Base-by-base conservation (phyloP, 2,888 invertebrate genomes). In the Hypomecis punctinalis region DNA sequence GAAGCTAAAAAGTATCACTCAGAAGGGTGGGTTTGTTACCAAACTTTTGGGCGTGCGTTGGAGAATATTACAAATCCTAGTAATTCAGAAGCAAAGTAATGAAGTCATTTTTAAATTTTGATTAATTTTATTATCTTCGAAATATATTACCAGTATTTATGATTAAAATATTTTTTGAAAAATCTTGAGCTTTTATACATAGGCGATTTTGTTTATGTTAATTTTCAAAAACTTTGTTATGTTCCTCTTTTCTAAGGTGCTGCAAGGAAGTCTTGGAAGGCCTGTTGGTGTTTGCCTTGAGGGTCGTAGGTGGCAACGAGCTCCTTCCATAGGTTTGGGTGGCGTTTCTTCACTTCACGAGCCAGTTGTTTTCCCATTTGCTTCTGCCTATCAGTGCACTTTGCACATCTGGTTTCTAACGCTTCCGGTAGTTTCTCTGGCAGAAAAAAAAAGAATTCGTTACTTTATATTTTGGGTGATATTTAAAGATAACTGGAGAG, bases 361-460 rank as follows among this genome's bases (percentile, higher is more conserved):
- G 94, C 94, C n/a, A 96, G 91, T 66, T 92, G 93, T 68, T 94
- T 94, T 3, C 95, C 94, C 56, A 94, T 94, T 74, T 91, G 83
- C 76, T 94, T 95, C 80, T 96, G 96, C 71, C 93, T 95, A 54
- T 94, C 94, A 5, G 95, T 95, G 78, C 96, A 96, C 83, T 95
- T 96, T 11, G 89, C 91, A 81, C 96, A 96, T 53, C 94, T 92
- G 9, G 95, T 95, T 74, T 89, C 91, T 48, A 96, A 91, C 5
- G 95, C 95, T 82, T 96, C 96, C 0, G 96, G 96, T 63, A 96
- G 86, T 75, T 94, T 94, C 55, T 94, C 96, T 96, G 85, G 42
- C 91, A 89, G 68, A 56, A 13, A 63, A 62, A 35, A 11, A 40
- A 40, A 23, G 3, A 23, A 9, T 13, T 7, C 6, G 7, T 23